phyloP scores from a whole-genome alignment of 30 jellyfish, hydroid and myxozoan genomes.

The Chrysaora quinquecirrha region DNA sequence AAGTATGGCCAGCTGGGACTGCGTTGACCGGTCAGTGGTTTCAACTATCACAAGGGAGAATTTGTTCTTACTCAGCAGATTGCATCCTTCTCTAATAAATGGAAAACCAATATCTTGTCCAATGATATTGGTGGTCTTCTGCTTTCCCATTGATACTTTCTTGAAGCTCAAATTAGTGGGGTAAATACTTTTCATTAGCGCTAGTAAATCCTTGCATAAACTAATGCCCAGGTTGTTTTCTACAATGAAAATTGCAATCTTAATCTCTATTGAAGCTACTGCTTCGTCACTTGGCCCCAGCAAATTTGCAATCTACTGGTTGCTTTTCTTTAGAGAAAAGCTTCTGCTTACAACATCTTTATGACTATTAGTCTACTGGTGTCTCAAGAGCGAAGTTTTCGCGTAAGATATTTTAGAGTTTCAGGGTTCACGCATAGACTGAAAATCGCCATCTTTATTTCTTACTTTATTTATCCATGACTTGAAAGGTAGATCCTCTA shows the following conservation, averaged over 20 bases:
- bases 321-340: background rate
- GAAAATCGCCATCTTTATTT: no score
- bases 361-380: constrained; percentile 22
- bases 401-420: no score
- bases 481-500: no score
- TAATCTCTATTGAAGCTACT: constrained; percentile 22
- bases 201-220: constrained; percentile 5
- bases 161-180: constrained; percentile 20
- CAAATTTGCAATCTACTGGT: background rate
- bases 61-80: constrained; percentile 14
- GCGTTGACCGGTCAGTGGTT: constrained; percentile 46
- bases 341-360: constrained; percentile 16
- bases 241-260: constrained; percentile 47
- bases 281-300: constrained; percentile 29
- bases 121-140: constrained; percentile 42
- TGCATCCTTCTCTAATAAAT: constrained; percentile 23
- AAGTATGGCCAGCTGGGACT: constrained; percentile 40
- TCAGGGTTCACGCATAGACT: no score
- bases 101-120: constrained; percentile 25
- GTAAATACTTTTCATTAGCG: background rate
- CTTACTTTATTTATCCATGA: no score
- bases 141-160: constrained; percentile 46
- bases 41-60: constrained; percentile 43
- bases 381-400: constrained; percentile 42
- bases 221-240: constrained; percentile 37